phyloP scores from a whole-genome alignment of 1,140 invertebrate species.

The Atta cephalotes region DNA sequence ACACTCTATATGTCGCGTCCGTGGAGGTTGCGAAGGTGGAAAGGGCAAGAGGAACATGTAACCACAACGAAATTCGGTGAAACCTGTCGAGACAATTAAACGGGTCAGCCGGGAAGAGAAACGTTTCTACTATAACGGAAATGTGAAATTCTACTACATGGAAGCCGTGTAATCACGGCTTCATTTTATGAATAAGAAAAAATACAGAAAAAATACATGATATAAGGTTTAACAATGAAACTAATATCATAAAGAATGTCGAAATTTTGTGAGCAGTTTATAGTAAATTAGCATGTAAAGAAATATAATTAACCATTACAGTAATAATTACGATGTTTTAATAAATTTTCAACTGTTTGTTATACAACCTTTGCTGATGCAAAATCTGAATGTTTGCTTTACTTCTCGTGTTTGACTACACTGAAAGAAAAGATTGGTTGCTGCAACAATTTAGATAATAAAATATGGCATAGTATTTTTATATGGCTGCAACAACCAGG shows the following conservation, averaged over 20 bases:
- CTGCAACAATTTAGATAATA: too few relatives aligned
- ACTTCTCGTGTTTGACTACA: not conserved
- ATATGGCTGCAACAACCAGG: too few relatives aligned
- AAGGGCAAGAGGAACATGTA: constrained; percentile 15
- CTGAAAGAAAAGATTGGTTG: too few relatives aligned
- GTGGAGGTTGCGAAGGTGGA: constrained; percentile 11
- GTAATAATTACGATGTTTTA: not conserved
- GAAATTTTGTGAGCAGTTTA: constrained; percentile 46
- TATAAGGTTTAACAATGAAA: constrained; percentile 57
- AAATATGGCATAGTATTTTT: too few relatives aligned
- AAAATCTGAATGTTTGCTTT: not conserved
- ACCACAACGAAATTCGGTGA: constrained; percentile 72
- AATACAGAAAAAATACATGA: not conserved
- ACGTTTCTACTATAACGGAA: not conserved
- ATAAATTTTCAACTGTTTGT: not conserved
- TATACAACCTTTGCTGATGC: not conserved
- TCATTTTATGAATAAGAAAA: constrained; percentile 7
- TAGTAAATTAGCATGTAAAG: not conserved
- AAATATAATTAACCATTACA: constrained; percentile 15
- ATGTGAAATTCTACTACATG: constrained; percentile 49
- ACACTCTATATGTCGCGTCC: constrained; percentile 30
- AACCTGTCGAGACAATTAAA: constrained; percentile 69
- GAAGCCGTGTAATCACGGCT: not conserved
- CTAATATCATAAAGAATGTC: constrained; percentile 67
- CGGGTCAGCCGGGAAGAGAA: constrained; percentile 51